A percentile compares a stretch with the other conserved stretches of the same genome.
Evolutionary conservation across 2,797 vertebrate genomes (phyloP).

Genomic region (Ambastaia sidthimunki): DNA sequence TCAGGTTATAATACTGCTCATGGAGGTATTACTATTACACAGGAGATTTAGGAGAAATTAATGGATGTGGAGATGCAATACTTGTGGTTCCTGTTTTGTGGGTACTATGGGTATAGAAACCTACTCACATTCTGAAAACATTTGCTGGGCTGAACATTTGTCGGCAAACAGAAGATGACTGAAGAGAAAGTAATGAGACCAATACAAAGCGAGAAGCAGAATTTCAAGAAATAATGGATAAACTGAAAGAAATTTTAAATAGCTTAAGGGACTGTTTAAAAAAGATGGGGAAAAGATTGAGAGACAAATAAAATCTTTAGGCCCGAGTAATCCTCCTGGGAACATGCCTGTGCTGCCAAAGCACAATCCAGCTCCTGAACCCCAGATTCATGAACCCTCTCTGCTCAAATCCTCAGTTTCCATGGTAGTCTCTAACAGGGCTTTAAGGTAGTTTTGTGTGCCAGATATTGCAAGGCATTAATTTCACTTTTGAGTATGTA

Average conservation of each 20-base stretch:
- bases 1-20: not conserved
- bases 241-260: not conserved
- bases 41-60: not conserved
- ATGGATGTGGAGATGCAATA: not conserved
- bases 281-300: not conserved
- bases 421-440: conserved; percentile 74
- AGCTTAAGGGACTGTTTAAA: not conserved
- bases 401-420: conserved; percentile 70
- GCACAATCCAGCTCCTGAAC: conserved; percentile 69
- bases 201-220: conserved; percentile 9
- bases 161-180: not conserved
- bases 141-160: not conserved
- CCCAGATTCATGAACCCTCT: conserved; percentile 54
- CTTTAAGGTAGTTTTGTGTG: conserved; percentile 74
- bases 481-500: conserved; percentile 77
- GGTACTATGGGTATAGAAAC: not conserved
- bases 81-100: not conserved
- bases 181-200: conserved; percentile 16
- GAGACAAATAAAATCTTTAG: conserved; percentile 15
- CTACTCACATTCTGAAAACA: not conserved
- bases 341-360: conserved; percentile 52
- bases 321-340: conserved; percentile 74
- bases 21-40: not conserved
- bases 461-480: conserved; percentile 70
- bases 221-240: not conserved